Percentiles rank a stretch among this genome's conserved stretches.
phyloP scores from a whole-genome alignment of 2,888 invertebrate species.

The Harpalus rubripes region DNA sequence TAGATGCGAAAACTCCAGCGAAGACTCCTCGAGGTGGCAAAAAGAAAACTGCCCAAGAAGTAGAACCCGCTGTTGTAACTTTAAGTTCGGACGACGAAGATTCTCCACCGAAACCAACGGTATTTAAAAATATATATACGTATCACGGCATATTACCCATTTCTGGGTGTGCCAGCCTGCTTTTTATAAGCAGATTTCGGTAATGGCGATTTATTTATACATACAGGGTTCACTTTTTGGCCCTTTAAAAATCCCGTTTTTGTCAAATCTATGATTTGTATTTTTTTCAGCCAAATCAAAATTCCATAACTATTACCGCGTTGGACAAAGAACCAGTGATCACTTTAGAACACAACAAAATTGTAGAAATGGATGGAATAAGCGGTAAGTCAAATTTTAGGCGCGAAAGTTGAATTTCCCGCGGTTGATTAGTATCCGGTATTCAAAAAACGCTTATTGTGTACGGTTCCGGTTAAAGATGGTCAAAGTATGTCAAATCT shows the following conservation, averaged over 20 bases:
- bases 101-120: slow-evolving; percentile 68
- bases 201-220: no score
- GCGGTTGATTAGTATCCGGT: neutral
- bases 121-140: slow-evolving; percentile 42
- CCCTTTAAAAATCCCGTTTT: no score
- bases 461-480: slow-evolving; percentile 10
- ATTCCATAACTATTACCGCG: slow-evolving; percentile 37
- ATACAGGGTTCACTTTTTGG: no score
- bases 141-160: no score
- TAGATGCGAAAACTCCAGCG: slow-evolving; percentile 35
- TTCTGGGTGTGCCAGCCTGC: no score
- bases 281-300: neutral
- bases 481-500: slow-evolving; percentile 23
- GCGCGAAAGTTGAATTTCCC: neutral
- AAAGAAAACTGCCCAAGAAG: slow-evolving; percentile 79
- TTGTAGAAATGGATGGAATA: slow-evolving; percentile 37
- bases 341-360: slow-evolving; percentile 5
- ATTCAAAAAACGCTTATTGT: neutral
- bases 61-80: slow-evolving; percentile 84
- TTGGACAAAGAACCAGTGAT: slow-evolving; percentile 60
- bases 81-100: slow-evolving; percentile 86
- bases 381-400: slow-evolving; percentile 33
- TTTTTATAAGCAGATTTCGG: no score
- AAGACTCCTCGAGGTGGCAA: slow-evolving; percentile 56
- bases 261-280: no score